Evolutionary conservation across 2,888 invertebrate genomes (phyloP).

Genomic region (Zelleria hepariella): DNA sequence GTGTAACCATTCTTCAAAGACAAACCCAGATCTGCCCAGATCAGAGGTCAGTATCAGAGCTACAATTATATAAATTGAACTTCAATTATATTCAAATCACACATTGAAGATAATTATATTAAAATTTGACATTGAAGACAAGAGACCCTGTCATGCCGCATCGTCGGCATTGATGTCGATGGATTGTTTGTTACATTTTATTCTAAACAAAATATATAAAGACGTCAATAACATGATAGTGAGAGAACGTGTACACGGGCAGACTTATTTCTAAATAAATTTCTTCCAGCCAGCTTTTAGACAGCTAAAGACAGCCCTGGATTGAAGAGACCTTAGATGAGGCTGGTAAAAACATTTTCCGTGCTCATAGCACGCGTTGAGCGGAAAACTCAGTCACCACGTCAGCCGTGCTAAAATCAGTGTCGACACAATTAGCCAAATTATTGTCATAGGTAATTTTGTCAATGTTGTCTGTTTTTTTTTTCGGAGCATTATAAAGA

Average conservation of each 20-base stretch:
- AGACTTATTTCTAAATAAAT: too few relatives aligned
- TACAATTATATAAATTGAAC: neutral
- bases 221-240: too few relatives aligned
- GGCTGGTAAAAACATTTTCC: neutral
- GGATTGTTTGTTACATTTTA: too few relatives aligned
- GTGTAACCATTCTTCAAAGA: conserved; percentile 1
- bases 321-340: neutral
- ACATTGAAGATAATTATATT: neutral
- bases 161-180: neutral
- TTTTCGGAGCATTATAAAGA: too few relatives aligned
- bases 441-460: too few relatives aligned
- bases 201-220: too few relatives aligned
- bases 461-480: too few relatives aligned
- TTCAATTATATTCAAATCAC: neutral
- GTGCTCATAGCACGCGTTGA: conserved; percentile 2
- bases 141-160: neutral
- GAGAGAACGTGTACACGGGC: too few relatives aligned
- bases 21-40: conserved; percentile 4
- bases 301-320: too few relatives aligned
- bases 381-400: neutral
- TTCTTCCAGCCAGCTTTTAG: too few relatives aligned
- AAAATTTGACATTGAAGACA: conserved; percentile 1
- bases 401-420: neutral
- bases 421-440: neutral
- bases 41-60: neutral